phyloP scores from a whole-genome alignment of 2,113 vertebrate genomes.

The Gasterosteus nipponicus region DNA sequence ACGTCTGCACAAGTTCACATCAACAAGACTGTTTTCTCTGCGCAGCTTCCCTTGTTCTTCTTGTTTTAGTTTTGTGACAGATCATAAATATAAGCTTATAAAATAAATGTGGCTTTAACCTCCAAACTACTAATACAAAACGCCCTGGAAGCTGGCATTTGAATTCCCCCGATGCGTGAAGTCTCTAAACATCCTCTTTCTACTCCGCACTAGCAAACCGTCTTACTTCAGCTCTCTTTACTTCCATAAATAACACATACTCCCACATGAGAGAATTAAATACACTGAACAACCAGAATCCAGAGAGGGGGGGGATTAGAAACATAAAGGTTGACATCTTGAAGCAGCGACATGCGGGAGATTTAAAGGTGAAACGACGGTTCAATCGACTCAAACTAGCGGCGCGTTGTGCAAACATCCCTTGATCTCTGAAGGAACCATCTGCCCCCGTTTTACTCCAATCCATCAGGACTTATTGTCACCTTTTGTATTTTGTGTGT shows the following conservation, averaged over 20 bases:
- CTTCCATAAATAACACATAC: background rate
- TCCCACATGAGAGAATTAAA: constrained; percentile 3
- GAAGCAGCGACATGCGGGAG: background rate
- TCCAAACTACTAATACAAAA: background rate
- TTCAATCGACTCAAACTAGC: too few relatives aligned
- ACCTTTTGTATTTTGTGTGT: background rate
- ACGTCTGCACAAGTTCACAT: too few relatives aligned
- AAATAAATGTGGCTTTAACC: too few relatives aligned
- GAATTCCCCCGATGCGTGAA: too few relatives aligned
- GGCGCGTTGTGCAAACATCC: too few relatives aligned
- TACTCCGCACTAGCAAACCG: background rate
- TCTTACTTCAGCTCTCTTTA: background rate
- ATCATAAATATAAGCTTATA: too few relatives aligned
- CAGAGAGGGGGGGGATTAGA: background rate
- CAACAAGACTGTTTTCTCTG: background rate
- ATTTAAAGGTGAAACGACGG: too few relatives aligned
- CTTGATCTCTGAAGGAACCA: too few relatives aligned
- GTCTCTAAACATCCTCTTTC: background rate
- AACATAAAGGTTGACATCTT: background rate
- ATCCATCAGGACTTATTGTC: background rate
- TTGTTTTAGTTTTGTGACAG: background rate
- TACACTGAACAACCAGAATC: background rate
- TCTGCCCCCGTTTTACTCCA: background rate
- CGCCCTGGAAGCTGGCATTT: background rate
- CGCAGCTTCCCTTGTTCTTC: background rate